phyloP scores from a whole-genome alignment of 2,113 vertebrate genomes.

The Motacilla tschutschensis region DNA sequence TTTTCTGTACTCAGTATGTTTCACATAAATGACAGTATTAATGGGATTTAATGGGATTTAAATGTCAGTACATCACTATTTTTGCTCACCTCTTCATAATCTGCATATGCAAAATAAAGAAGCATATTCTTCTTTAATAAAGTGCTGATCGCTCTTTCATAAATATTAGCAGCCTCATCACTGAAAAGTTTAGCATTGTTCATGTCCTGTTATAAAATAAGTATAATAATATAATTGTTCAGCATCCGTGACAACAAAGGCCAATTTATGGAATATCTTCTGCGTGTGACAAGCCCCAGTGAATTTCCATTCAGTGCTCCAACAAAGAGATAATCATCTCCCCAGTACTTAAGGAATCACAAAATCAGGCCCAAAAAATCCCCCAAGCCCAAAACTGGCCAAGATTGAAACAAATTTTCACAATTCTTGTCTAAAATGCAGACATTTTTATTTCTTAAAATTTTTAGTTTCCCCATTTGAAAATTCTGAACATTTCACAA shows the following conservation, averaged over 20 bases:
- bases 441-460: background rate
- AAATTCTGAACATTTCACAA: background rate
- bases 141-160: conserved; percentile 96
- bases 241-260: conserved; percentile 22
- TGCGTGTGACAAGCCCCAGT: background rate
- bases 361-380: background rate
- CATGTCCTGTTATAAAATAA: conserved; percentile 86
- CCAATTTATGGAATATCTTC: background rate
- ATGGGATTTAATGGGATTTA: background rate
- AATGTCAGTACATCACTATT: background rate
- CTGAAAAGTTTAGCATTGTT: conserved; percentile 98
- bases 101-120: conserved; percentile 97
- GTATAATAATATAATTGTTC: background rate
- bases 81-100: conserved; percentile 93
- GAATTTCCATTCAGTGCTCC: background rate
- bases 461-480: background rate
- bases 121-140: conserved; percentile 99
- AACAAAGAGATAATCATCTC: background rate
- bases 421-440: background rate
- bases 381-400: background rate
- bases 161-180: conserved; percentile 98
- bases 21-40: background rate
- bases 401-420: background rate
- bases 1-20: background rate
- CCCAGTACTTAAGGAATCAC: background rate